Percentiles rank a stretch among this genome's conserved stretches.
Conservation (phyloP, 2,888 invertebrate genomes). For the Muschampia plurimacula region DNA sequence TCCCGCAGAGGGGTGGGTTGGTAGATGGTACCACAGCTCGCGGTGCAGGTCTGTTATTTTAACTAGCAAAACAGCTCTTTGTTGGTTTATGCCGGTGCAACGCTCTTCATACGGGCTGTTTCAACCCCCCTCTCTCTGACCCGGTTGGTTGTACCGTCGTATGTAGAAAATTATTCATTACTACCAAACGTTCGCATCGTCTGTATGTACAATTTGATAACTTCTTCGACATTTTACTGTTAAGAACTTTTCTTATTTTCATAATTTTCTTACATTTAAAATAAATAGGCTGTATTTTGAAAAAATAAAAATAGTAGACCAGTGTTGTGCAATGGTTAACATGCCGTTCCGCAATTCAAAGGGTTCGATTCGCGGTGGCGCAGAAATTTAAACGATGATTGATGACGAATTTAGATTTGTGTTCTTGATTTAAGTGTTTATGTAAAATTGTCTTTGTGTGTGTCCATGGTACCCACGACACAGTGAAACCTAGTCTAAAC, state of each 20-base stretch:
- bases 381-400: too few relatives aligned
- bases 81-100: slow-evolving; percentile 52
- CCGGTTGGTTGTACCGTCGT: slow-evolving; percentile 31
- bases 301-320: too few relatives aligned
- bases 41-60: slow-evolving; percentile 49
- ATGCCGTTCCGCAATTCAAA: too few relatives aligned
- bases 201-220: neutral
- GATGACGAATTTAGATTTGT: too few relatives aligned
- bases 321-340: too few relatives aligned
- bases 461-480: too few relatives aligned
- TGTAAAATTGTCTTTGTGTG: too few relatives aligned
- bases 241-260: neutral
- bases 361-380: too few relatives aligned
- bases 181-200: slow-evolving; percentile 8
- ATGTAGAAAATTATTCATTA: slow-evolving; percentile 27
- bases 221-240: neutral
- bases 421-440: too few relatives aligned
- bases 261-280: neutral
- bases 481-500: too few relatives aligned
- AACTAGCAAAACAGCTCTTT: slow-evolving; percentile 47
- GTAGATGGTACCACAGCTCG: slow-evolving; percentile 13
- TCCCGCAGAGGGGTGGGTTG: slow-evolving; percentile 43
- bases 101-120: slow-evolving; percentile 45
- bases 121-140: slow-evolving; percentile 36
- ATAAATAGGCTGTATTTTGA: too few relatives aligned